phyloP scores from a whole-genome alignment of 1,140 invertebrate species.

The Grapholita molesta region DNA sequence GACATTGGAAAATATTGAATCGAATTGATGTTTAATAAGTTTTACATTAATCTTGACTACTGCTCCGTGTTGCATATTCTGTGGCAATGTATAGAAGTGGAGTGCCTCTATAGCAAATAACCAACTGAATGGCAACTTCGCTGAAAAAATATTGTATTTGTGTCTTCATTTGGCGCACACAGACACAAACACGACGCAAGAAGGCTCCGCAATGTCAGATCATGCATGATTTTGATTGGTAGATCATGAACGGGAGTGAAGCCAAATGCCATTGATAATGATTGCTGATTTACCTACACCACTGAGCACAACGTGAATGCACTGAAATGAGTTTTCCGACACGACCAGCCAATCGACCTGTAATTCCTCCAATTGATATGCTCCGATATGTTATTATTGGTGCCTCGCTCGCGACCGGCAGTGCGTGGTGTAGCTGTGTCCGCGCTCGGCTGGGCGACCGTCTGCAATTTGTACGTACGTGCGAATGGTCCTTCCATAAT shows the following conservation, averaged over 20 bases:
- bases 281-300: not conserved
- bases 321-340: constrained; percentile 12
- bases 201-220: too few relatives aligned
- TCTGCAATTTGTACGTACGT: constrained; percentile 69
- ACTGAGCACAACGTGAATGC: not conserved
- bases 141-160: too few relatives aligned
- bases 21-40: not conserved
- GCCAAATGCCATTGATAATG: not conserved
- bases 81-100: too few relatives aligned
- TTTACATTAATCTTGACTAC: not conserved
- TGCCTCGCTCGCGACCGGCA: not conserved
- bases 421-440: constrained; percentile 36
- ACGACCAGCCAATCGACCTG: not conserved
- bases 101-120: too few relatives aligned
- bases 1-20: not conserved
- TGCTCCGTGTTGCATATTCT: too few relatives aligned
- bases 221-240: too few relatives aligned
- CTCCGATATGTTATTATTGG: constrained; percentile 20
- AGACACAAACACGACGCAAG: too few relatives aligned
- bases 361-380: constrained; percentile 19
- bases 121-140: too few relatives aligned
- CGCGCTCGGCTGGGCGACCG: constrained; percentile 31
- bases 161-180: too few relatives aligned
- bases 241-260: not conserved
- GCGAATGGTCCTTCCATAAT: constrained; percentile 26